A percentile compares a stretch with the other conserved stretches of the same genome.
Evolutionary conservation across 2,888 invertebrate species (phyloP).

Genomic region (Taphrorychus bicolor): DNA sequence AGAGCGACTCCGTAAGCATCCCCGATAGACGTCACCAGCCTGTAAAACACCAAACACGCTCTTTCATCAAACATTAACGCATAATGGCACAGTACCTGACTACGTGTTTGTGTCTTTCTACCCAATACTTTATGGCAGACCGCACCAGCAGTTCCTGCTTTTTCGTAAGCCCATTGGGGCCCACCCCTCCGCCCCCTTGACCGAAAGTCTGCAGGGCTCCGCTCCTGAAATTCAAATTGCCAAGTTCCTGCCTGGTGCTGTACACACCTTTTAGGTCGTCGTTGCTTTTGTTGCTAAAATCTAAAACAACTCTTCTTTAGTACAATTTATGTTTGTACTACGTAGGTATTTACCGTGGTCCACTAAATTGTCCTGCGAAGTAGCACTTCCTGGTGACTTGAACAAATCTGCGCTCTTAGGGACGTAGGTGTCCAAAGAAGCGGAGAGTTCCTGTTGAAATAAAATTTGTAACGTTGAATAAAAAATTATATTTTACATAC

Average conservation of each 20-base stretch:
- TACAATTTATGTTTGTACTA: not conserved
- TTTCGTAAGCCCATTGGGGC: slow-evolving; percentile 81
- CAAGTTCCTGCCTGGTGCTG: slow-evolving; percentile 79
- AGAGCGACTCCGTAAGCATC: slow-evolving; percentile 86
- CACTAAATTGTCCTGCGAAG: slow-evolving; percentile 50
- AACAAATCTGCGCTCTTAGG: slow-evolving; percentile 77
- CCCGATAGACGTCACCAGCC: slow-evolving; percentile 81
- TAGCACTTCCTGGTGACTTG: slow-evolving; percentile 66
- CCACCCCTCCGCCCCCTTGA: slow-evolving; percentile 61
- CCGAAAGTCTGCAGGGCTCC: slow-evolving; percentile 73
- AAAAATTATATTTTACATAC: slow-evolving; percentile 43
- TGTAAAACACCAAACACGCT: slow-evolving; percentile 61
- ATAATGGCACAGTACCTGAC: slow-evolving; percentile 83
- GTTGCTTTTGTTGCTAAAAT: slow-evolving; percentile 55
- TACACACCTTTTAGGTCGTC: slow-evolving; percentile 75
- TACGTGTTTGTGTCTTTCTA: slow-evolving; percentile 87
- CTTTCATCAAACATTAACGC: no score
- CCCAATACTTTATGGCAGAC: slow-evolving; percentile 90
- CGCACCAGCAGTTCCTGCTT: slow-evolving; percentile 86
- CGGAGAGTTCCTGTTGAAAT: slow-evolving; percentile 70
- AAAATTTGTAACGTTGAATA: not conserved
- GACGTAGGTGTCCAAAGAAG: slow-evolving; percentile 78
- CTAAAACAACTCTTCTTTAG: slow-evolving; percentile 40
- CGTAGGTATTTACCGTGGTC: slow-evolving; percentile 46
- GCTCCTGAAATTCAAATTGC: slow-evolving; percentile 71